Evolutionary conservation across 64 coral and sea anemone species (phyloP).

Genomic region (Acropora tenuis): DNA sequence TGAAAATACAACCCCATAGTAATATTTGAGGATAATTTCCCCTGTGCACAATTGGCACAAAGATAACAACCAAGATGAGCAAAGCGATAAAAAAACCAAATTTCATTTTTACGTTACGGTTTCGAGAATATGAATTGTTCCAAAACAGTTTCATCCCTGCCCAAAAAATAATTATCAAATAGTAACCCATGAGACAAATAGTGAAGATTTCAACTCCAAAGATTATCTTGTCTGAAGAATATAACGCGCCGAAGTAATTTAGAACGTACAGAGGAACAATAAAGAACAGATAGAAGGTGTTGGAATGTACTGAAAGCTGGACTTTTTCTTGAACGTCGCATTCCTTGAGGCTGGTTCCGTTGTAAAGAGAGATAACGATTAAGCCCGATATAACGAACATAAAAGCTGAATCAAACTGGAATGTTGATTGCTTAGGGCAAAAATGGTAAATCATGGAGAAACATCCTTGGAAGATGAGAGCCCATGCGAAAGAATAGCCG

Average conservation of each 20-base stretch:
- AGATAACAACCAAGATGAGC: not conserved
- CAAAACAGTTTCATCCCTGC: slow-evolving; percentile 48
- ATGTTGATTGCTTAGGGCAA: slow-evolving; percentile 68
- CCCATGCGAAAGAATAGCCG: slow-evolving; percentile 88
- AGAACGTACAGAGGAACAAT: slow-evolving; percentile 67
- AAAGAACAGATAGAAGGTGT: slow-evolving; percentile 71
- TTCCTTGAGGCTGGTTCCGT: slow-evolving; percentile 24
- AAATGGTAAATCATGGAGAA: slow-evolving; percentile 90
- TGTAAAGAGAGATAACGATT: slow-evolving; percentile 69
- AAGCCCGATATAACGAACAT: slow-evolving; percentile 84
- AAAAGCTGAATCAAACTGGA: slow-evolving; percentile 86
- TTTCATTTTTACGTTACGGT: slow-evolving; percentile 16
- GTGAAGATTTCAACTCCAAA: slow-evolving; percentile 5
- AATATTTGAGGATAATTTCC: slow-evolving; percentile 60
- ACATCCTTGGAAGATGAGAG: slow-evolving; percentile 76
- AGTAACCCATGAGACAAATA: slow-evolving; percentile 27
- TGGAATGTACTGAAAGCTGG: slow-evolving; percentile 50
- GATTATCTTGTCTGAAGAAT: not conserved
- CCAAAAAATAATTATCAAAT: slow-evolving; percentile 23
- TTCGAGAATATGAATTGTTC: not conserved
- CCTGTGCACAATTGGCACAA: slow-evolving; percentile 3
- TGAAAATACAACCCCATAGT: slow-evolving; percentile 41
- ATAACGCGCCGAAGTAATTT: slow-evolving; percentile 85
- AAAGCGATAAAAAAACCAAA: slow-evolving; percentile 2
- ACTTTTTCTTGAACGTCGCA: not conserved